Percentiles rank a stretch among this genome's conserved stretches.
Conservation (phyloP, 2,113 vertebrate genomes). For the Phaethon lepturus region DNA sequence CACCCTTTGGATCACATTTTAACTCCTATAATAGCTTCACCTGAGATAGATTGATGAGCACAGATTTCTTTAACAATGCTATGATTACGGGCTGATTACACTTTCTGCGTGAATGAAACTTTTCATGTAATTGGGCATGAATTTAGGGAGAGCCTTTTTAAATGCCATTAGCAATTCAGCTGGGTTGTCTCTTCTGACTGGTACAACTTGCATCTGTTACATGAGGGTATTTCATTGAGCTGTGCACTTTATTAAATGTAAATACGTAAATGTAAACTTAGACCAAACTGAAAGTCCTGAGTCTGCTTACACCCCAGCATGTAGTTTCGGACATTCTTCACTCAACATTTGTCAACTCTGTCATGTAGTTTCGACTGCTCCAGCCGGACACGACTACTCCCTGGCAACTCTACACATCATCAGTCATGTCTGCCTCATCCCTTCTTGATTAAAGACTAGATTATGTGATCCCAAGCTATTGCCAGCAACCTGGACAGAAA, state of each 20-base stretch:
- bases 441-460: neutral
- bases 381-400: neutral
- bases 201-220: neutral
- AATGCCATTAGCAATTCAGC: neutral
- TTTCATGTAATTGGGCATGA: neutral
- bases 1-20: neutral
- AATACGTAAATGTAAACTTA: neutral
- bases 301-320: neutral
- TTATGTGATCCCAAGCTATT: neutral
- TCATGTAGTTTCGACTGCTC: neutral
- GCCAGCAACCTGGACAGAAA: neutral
- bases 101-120: neutral
- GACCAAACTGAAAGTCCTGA: neutral
- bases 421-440: neutral
- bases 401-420: neutral
- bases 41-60: neutral
- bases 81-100: neutral
- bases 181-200: neutral
- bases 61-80: conserved; percentile 16
- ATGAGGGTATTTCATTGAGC: neutral
- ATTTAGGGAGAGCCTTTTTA: conserved; percentile 1
- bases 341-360: neutral
- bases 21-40: conserved; percentile 15
- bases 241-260: neutral
- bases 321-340: neutral